phyloP scores from a whole-genome alignment of 2,888 invertebrate genomes.

The Eristalis pertinax region DNA sequence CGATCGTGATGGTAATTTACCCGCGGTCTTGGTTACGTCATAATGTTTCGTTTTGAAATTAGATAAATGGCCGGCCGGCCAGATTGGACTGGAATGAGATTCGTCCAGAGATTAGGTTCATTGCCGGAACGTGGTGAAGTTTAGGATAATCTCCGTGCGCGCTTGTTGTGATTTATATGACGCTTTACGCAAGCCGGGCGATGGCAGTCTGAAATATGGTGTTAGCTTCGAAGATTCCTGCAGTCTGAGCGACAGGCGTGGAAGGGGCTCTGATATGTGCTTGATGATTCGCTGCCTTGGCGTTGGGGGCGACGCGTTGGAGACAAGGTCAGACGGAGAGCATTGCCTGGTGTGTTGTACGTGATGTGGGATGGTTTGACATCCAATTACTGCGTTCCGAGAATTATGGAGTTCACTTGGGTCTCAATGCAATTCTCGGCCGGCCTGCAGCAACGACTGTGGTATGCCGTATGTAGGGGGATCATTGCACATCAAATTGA shows the following conservation, averaged over 20 bases:
- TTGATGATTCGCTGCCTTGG: not conserved
- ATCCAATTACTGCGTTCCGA: not conserved
- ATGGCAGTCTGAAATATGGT: conserved; percentile 3
- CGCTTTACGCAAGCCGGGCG: conserved; percentile 54
- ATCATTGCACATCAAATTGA: not conserved
- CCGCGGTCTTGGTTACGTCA: conserved; percentile 66
- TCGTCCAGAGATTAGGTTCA: conserved; percentile 52
- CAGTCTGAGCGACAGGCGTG: not conserved
- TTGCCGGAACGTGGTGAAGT: conserved; percentile 68
- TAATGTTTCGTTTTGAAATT: conserved; percentile 71
- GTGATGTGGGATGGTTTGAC: not conserved
- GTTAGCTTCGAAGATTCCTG: not conserved
- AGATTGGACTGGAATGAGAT: conserved; percentile 63
- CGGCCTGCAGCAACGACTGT: not conserved
- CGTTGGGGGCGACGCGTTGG: not conserved
- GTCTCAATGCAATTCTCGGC: not conserved
- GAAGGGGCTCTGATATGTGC: not conserved
- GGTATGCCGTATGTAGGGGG: not conserved
- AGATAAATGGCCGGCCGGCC: conserved; percentile 65
- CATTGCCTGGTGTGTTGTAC: not conserved
- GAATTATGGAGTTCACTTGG: not conserved
- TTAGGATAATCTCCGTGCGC: conserved; percentile 57
- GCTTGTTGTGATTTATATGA: conserved; percentile 58
- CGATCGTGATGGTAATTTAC: conserved; percentile 70
- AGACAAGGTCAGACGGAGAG: not conserved